phyloP scores from a whole-genome alignment of 2,797 vertebrate species.

The Macroramphosus scolopax region DNA sequence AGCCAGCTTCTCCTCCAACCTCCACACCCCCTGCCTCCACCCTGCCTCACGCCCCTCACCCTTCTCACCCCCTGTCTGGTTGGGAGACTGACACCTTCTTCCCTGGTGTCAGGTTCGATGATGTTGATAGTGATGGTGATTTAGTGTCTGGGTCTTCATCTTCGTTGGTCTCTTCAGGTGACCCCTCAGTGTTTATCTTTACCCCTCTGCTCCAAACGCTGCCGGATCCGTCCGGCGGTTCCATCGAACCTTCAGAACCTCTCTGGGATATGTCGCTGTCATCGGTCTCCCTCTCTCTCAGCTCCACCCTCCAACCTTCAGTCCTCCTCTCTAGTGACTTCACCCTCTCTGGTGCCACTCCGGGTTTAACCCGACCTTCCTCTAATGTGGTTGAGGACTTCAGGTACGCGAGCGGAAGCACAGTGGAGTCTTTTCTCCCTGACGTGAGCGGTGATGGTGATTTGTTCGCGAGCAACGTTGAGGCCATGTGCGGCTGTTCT shows the following conservation, averaged over 20 bases:
- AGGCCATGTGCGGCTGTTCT: constrained; percentile 58
- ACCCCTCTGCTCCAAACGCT: constrained; percentile 76
- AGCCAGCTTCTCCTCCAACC: constrained; percentile 76
- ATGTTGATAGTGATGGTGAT: constrained; percentile 75
- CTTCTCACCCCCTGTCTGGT: constrained; percentile 75
- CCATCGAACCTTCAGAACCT: constrained; percentile 57
- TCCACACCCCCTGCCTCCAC: constrained; percentile 79
- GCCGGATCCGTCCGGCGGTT: constrained; percentile 63
- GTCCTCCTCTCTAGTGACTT: constrained; percentile 76
- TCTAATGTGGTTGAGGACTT: constrained; percentile 67
- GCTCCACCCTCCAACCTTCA: constrained; percentile 79
- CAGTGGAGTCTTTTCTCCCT: constrained; percentile 54
- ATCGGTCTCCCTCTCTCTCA: constrained; percentile 66
- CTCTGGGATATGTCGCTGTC: constrained; percentile 70
- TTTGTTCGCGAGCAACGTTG: constrained; percentile 39
- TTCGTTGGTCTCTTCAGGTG: constrained; percentile 55
- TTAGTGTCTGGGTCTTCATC: constrained; percentile 80
- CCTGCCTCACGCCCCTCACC: constrained; percentile 75
- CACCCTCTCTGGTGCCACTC: constrained; percentile 69
- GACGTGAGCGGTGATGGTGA: constrained; percentile 51
- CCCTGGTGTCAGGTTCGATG: constrained; percentile 73
- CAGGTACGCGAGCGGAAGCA: constrained; percentile 45
- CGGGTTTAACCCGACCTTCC: constrained; percentile 73
- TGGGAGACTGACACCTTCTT: constrained; percentile 69
- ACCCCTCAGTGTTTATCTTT: constrained; percentile 71